Conservation (phyloP, 2,888 invertebrate species). For the Drosophila meridiana region DNA sequence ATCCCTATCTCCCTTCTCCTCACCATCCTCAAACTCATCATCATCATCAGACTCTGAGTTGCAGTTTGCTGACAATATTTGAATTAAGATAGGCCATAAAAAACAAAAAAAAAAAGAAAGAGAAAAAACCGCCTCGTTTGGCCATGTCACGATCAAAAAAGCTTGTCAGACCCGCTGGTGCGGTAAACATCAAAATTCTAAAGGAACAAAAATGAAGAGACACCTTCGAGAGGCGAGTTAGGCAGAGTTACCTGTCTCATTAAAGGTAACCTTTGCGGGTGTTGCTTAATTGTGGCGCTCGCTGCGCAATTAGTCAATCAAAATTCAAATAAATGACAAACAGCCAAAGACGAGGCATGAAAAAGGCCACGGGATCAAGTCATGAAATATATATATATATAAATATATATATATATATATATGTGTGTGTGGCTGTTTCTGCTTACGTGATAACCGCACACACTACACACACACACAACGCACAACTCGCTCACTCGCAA, state of each 20-base stretch:
- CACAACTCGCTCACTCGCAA: slow-evolving; percentile 16
- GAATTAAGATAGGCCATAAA: slow-evolving; percentile 77
- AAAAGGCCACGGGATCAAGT: slow-evolving; percentile 75
- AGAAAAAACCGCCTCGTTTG: slow-evolving; percentile 16
- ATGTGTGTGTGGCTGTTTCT: slow-evolving; percentile 17
- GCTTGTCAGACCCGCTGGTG: slow-evolving; percentile 30
- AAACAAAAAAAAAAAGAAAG: neutral
- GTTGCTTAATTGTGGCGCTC: slow-evolving; percentile 47
- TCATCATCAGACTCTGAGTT: slow-evolving; percentile 22
- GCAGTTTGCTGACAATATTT: slow-evolving; percentile 70
- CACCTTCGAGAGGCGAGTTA: slow-evolving; percentile 6
- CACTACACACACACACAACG: slow-evolving; percentile 27
- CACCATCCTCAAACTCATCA: neutral
- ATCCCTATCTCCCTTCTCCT: slow-evolving; percentile 5
- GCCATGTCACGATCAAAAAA: slow-evolving; percentile 27
- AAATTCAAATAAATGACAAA: slow-evolving; percentile 71
- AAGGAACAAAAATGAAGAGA: slow-evolving; percentile 13
- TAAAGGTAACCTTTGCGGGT: slow-evolving; percentile 2
- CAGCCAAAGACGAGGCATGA: slow-evolving; percentile 61
- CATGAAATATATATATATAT: slow-evolving; percentile 48
- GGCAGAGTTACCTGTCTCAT: slow-evolving; percentile 3
- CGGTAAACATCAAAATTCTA: slow-evolving; percentile 55
- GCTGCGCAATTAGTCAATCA: slow-evolving; percentile 82
- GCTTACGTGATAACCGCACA: slow-evolving; percentile 64
- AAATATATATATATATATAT: neutral